A percentile compares a stretch with the other conserved stretches of the same genome.
Conservation (phyloP, 2,797 vertebrate species). For the Meda fulgida region DNA sequence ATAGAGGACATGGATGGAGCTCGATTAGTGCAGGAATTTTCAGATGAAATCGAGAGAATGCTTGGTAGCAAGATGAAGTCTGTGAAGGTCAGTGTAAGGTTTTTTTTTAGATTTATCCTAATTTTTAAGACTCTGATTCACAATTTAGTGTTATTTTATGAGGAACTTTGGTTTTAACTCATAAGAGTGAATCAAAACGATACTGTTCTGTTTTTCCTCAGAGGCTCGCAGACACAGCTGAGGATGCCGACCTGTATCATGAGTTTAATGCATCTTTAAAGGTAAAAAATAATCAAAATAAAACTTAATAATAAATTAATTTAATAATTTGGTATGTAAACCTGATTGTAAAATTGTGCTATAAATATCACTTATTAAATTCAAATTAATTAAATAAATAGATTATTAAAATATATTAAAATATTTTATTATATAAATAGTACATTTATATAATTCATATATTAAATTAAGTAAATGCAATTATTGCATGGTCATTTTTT, state of each 20-base stretch:
- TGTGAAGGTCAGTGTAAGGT: conserved; percentile 82
- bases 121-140: neutral
- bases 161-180: neutral
- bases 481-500: neutral
- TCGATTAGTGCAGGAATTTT: conserved; percentile 88
- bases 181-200: neutral
- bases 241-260: conserved; percentile 94
- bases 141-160: neutral
- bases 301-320: no score
- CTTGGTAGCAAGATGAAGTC: conserved; percentile 94
- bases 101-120: neutral
- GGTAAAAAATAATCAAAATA: conserved; percentile 75
- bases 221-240: conserved; percentile 92
- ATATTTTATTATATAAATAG: neutral
- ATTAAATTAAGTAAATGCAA: conserved; percentile 16
- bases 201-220: conserved; percentile 64
- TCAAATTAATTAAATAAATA: neutral
- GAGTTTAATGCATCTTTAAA: conserved; percentile 87
- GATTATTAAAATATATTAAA: neutral
- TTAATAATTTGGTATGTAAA: neutral
- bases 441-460: neutral
- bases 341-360: neutral
- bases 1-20: conserved; percentile 87
- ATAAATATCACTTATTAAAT: neutral
- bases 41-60: conserved; percentile 92